Base-by-base conservation (phyloP, 2,113 vertebrate genomes). In the Campylomormyrus numenius region DNA sequence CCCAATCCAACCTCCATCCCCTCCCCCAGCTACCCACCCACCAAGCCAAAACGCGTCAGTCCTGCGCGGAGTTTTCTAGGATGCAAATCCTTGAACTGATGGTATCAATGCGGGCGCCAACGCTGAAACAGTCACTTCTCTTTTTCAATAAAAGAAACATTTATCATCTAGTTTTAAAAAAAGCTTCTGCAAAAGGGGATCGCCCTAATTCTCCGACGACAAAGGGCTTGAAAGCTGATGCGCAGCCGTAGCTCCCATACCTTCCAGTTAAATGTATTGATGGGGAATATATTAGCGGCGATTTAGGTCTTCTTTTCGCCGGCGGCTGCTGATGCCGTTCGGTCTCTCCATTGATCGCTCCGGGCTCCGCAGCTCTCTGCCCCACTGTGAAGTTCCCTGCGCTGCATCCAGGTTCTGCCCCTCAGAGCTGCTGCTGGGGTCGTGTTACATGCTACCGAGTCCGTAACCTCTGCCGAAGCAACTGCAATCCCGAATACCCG, bases 81-180 rank as follows among this genome's bases (percentile, higher is more conserved):
- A 35, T 35, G 53, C 15, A 87, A 84, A 85, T 62, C 89, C 77
- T 88, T 45, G 88, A 92, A 90, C 58, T 58, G 92, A 70, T 91
- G 89, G 90, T 91, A 85, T 92, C 93, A 92, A 93, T 93, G 93
- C 52, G 92, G 92, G 88, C 90, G 91, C 93, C 90, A 84, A 27
- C 50, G 93, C 89, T 77, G 92, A 91, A 90, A 92, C 53, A 86
- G 49, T 88, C 50, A 31, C 50, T 88, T 10, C 35, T 62, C 56
- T n/a, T n/a, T 46, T 74, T 45, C 83, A 49, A 48, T 10, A 48
- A 49, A 48, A 48, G 49, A 21, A 77, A 39, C 27, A 39, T 35
- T 39, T 6, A 77, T 2, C 31, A 77, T 3, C 27, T 39, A 39
- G 35, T 62, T 62, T 42, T 42, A 53, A 53, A 19, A 62, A n/a